A percentile compares a stretch with the other conserved stretches of the same genome.
Evolutionary conservation across 1,140 invertebrate species (phyloP).

Genomic region (Saccostrea cuccullata): DNA sequence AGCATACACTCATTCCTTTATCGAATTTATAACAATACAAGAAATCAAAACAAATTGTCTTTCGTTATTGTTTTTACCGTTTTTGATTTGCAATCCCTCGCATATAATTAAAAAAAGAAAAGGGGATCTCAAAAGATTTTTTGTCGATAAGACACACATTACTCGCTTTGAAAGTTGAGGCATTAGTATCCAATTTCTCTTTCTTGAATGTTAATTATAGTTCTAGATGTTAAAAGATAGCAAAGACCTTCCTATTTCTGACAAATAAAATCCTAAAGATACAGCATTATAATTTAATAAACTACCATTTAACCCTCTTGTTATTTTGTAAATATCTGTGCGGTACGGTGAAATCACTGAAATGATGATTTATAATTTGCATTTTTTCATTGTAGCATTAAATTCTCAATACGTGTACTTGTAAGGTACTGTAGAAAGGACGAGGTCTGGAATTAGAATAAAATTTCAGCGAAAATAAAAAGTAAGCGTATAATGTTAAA

Average conservation of each 20-base stretch:
- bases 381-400: no score
- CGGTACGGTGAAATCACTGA: no score
- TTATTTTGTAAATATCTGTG: no score
- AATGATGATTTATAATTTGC: no score
- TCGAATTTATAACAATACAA: not conserved
- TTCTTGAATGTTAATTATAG: slow-evolving; percentile 12
- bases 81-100: not conserved
- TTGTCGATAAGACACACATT: not conserved
- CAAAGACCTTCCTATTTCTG: not conserved
- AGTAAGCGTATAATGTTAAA: no score
- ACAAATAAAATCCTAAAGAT: not conserved
- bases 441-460: no score
- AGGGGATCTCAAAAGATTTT: not conserved
- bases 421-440: no score
- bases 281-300: not conserved
- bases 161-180: not conserved
- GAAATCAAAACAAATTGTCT: not conserved
- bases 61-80: not conserved
- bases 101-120: not conserved
- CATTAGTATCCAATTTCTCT: not conserved
- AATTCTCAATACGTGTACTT: no score
- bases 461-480: no score
- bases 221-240: slow-evolving; percentile 27
- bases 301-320: no score
- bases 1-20: slow-evolving; percentile 22